Evolutionary conservation across 2,113 vertebrate species (phyloP), one percentile per base, ranked within the genome.

Genomic region (Aptenodytes patagonicus): DNA sequence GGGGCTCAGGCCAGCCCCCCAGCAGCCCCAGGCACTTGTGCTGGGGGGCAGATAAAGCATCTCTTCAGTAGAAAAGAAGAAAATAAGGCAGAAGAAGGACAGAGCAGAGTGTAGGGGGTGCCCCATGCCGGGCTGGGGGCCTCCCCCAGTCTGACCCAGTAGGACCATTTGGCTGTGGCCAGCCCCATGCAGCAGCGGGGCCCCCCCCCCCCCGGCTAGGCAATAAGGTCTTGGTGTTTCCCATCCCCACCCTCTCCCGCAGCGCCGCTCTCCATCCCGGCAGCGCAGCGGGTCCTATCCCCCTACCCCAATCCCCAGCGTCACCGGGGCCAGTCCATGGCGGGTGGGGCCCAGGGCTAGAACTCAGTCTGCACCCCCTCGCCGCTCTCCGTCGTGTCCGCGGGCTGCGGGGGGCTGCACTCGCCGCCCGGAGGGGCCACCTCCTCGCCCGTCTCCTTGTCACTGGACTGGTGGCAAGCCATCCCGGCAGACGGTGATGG

Each of bases 331-430:
- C 85, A 90, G 94, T 96, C 89, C 76, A 17, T 8, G 26, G 34
- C 5, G 40, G 54, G 34, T 46, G 8, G 6, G 4, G 31, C 6
- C 7, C 1, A 7, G 20, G 85, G 93, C 95, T 98, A 98, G 96
- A 98, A 98, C 97, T 98, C 98, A 9, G 98, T 98, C 97, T 98
- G 98, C 85, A 98, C 77, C 88, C 96, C 98, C 4, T 97, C 94
- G 0, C 95, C 29, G 49, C 97, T 97, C 83, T 98, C 98, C 0
- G 93, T 97, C 17, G 64, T 97, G 92, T 68, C 94, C 3, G 22
- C 21, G 86, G 90, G 92, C 76, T 83, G 97, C 0, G 52, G 94
- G 88, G 95, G 93, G 85, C 97, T 52, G 95, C 20, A 36, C 55
- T 60, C 6, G 9, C 44, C 7, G 0, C 28, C 47, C 0, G 5